These are phyloP conservation scores for Catharus ustulatus DNA, from an alignment of 2,797 vertebrate species.

Conservation along the genomic window DNA sequence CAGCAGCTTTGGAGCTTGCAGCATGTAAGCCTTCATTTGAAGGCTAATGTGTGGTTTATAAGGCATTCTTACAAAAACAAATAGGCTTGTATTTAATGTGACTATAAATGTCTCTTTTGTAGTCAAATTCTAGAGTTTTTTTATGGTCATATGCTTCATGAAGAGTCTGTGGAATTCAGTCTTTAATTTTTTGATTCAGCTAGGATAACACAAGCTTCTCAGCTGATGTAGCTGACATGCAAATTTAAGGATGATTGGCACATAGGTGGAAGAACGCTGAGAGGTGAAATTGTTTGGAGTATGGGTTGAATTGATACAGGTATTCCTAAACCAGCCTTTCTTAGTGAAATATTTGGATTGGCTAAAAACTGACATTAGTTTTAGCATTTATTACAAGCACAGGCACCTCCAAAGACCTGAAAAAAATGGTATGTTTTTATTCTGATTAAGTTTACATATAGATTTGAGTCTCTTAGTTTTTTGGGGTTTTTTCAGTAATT, in stretches of 20 bases:
- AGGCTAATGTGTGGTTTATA: background rate
- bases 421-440: background rate
- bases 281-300: background rate
- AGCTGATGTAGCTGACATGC: background rate
- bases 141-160: background rate
- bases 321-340: conserved; percentile 17
- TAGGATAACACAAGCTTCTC: background rate
- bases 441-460: background rate
- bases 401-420: background rate
- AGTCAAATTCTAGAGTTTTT: background rate
- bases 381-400: background rate
- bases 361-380: background rate
- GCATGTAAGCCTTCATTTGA: background rate
- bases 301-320: background rate
- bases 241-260: background rate
- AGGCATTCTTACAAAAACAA: background rate
- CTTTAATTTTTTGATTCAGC: background rate
- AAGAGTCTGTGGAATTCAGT: background rate
- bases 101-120: background rate
- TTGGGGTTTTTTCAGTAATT: background rate
- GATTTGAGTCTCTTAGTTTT: background rate
- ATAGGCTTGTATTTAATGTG: background rate
- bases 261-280: background rate
- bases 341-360: background rate
- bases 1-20: background rate